Evolutionary conservation across 2,797 vertebrate species (phyloP).

Genomic region (Sebastes diploproa): DNA sequence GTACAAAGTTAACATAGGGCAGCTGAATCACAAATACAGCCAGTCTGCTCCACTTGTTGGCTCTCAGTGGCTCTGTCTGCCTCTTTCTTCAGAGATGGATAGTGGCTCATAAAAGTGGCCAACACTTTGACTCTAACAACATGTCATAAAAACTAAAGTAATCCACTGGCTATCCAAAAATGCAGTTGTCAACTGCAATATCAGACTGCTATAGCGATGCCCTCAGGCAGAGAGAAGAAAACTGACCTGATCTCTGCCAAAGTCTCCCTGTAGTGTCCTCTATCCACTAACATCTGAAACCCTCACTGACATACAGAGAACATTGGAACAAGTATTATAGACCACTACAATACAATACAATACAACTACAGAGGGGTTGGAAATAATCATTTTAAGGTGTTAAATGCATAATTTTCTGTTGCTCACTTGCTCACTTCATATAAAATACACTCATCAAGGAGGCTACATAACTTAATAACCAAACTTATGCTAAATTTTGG

Average conservation of each 20-base stretch:
- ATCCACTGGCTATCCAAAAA: slow-evolving; percentile 13
- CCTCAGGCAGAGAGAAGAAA: neutral
- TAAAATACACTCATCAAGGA: neutral
- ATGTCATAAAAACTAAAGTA: slow-evolving; percentile 17
- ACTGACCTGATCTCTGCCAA: neutral
- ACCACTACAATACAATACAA: neutral
- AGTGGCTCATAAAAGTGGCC: neutral
- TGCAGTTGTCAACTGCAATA: slow-evolving; percentile 15
- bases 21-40: slow-evolving; percentile 1
- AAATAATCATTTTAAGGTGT: neutral
- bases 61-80: neutral
- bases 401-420: neutral
- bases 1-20: neutral
- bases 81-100: slow-evolving; percentile 12
- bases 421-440: neutral
- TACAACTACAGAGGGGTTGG: neutral
- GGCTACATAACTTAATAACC: no score
- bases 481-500: no score
- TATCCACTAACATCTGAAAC: neutral
- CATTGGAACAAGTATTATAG: neutral
- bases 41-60: neutral
- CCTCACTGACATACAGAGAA: neutral
- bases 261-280: neutral
- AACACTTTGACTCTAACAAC: slow-evolving; percentile 18
- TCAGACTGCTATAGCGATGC: neutral